Conservation (phyloP, 2,888 invertebrate genomes). For the Cremastinae sp. region DNA sequence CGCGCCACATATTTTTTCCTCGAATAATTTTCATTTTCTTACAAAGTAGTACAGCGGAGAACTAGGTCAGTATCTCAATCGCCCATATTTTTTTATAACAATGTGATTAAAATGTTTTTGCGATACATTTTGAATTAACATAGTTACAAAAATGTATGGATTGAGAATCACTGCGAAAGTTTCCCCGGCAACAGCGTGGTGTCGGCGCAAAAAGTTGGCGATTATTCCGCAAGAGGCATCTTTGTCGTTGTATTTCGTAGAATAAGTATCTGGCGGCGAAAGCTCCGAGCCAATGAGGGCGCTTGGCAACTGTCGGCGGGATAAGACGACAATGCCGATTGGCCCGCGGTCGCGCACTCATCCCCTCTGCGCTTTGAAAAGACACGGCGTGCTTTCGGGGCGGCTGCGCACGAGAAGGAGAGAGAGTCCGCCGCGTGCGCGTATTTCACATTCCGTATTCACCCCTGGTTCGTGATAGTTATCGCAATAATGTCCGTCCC, state of each 20-base stretch:
- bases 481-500: not conserved
- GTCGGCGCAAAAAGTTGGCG: slow-evolving; percentile 9
- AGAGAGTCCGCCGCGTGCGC: slow-evolving; percentile 64
- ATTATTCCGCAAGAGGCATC: slow-evolving; percentile 45
- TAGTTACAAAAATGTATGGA: slow-evolving; percentile 3
- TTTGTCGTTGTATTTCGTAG: slow-evolving; percentile 14
- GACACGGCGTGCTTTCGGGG: slow-evolving; percentile 56
- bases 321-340: slow-evolving; percentile 65
- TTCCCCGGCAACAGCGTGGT: slow-evolving; percentile 70
- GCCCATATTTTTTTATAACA: too few species aligned
- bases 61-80: too few species aligned
- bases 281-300: slow-evolving; percentile 64
- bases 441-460: slow-evolving; percentile 62
- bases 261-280: slow-evolving; percentile 20
- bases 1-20: not conserved
- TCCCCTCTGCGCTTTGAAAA: slow-evolving; percentile 66
- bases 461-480: slow-evolving; percentile 56
- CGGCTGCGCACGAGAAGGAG: slow-evolving; percentile 50
- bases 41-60: too few species aligned
- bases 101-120: too few species aligned
- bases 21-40: not conserved
- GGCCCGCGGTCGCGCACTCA: slow-evolving; percentile 57
- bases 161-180: slow-evolving; percentile 62
- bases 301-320: slow-evolving; percentile 71
- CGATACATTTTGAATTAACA: too few species aligned